phyloP scores from a whole-genome alignment of 1,140 invertebrate genomes.

The Calliphora vicina region DNA sequence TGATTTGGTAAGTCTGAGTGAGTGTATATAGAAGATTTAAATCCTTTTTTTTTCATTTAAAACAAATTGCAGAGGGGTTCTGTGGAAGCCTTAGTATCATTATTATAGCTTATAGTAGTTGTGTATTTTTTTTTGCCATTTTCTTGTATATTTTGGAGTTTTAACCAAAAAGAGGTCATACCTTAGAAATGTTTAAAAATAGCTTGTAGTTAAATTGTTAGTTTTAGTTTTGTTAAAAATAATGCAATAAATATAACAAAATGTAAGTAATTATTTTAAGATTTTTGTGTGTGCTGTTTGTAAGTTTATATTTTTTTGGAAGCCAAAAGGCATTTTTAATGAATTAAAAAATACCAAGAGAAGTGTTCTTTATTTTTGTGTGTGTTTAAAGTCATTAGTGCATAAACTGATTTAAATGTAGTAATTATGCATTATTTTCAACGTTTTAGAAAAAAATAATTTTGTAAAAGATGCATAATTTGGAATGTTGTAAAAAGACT shows the following conservation, averaged over 20 bases:
- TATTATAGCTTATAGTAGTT: not conserved
- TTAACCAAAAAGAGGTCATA: not conserved
- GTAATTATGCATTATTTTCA: not conserved
- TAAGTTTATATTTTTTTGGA: not conserved
- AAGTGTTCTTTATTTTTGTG: not conserved
- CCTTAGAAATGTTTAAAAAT: not conserved
- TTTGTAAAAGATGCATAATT: not conserved
- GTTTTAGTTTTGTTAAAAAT: not conserved
- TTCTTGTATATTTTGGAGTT: not conserved
- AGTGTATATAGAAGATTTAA: too few relatives aligned
- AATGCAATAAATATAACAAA: not conserved
- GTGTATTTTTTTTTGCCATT: not conserved
- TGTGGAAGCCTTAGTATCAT: not conserved
- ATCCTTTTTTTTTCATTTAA: not conserved
- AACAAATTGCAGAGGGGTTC: not conserved
- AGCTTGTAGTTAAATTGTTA: not conserved
- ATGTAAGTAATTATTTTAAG: not conserved
- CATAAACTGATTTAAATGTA: not conserved
- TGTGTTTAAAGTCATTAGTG: not conserved
- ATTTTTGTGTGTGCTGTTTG: not conserved
- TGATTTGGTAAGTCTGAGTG: too few relatives aligned
- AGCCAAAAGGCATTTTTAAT: constrained; percentile 1
- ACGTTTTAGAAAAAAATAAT: not conserved
- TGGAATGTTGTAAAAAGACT: not conserved
- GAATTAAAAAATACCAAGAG: constrained; percentile 1